These are phyloP conservation scores for Chrysodeixis includens DNA, from an alignment of 2,888 invertebrate genomes.

Conservation along the genomic window DNA sequence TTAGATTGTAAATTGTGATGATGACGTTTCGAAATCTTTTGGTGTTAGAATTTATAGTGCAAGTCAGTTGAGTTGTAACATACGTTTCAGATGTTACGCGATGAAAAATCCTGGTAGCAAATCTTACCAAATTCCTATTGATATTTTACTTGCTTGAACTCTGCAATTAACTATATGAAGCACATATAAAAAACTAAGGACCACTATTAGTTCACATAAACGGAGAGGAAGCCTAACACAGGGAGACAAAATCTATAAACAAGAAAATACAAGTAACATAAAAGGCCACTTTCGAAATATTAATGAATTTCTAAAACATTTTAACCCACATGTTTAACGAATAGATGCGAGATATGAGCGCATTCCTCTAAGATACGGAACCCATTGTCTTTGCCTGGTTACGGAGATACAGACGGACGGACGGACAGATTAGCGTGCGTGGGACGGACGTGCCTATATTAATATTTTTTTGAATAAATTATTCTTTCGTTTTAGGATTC, in stretches of 20 bases:
- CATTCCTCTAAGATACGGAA: slow-evolving; percentile 71
- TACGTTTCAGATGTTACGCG: no score
- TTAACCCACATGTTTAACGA: slow-evolving; percentile 56
- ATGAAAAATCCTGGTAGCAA: no score
- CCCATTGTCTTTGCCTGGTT: slow-evolving; percentile 71
- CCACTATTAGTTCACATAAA: neutral
- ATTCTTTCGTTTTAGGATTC: slow-evolving; percentile 62
- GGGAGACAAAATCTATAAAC: neutral
- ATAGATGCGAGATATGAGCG: slow-evolving; percentile 61
- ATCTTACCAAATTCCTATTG: no score
- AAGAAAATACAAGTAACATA: slow-evolving; percentile 39
- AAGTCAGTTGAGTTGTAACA: no score
- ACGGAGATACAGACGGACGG: slow-evolving; percentile 54
- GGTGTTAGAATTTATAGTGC: neutral
- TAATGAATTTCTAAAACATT: slow-evolving; percentile 57
- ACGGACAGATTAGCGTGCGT: slow-evolving; percentile 68
- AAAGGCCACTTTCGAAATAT: slow-evolving; percentile 54
- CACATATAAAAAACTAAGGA: no score
- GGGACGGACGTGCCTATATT: slow-evolving; percentile 66
- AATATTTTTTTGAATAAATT: slow-evolving; percentile 71
- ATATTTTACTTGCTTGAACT: no score
- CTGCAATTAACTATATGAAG: no score
- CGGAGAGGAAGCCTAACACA: neutral
- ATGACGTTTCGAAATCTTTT: neutral
- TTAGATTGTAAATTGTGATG: slow-evolving; percentile 38